A percentile compares a stretch with the other conserved stretches of the same genome.
Evolutionary conservation across 2,888 invertebrate genomes (phyloP).

Genomic region (Thymelicus sylvestris): DNA sequence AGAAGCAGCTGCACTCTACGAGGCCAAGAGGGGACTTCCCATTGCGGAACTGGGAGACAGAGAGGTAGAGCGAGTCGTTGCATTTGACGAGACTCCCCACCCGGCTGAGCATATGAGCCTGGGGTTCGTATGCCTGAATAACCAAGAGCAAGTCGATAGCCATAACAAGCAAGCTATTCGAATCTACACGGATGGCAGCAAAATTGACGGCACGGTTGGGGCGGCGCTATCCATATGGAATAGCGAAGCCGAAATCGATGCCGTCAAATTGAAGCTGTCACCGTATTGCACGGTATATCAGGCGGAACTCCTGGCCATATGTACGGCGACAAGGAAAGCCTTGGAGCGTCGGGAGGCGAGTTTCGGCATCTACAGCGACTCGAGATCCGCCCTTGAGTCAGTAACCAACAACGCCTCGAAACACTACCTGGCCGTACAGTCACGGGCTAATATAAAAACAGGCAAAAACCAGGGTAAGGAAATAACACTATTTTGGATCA

Average conservation of each 20-base stretch:
- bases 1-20: neutral
- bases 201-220: no score
- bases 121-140: neutral
- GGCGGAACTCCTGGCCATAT: constrained; percentile 1
- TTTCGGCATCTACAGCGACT: neutral
- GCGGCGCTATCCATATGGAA: no score
- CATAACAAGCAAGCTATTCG: no score
- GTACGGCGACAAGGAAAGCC: neutral
- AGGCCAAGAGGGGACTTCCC: neutral
- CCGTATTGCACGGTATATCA: constrained; percentile 18
- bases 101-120: neutral
- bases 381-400: neutral
- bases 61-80: neutral
- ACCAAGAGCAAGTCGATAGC: neutral
- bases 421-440: neutral
- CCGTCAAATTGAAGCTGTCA: neutral
- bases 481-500: no score
- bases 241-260: no score
- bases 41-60: neutral
- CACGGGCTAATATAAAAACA: neutral
- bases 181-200: no score
- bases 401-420: neutral
- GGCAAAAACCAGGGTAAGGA: no score
- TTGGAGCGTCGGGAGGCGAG: no score
- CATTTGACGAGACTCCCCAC: neutral